Evolutionary conservation across 2,888 invertebrate species (phyloP), one percentile per base, ranked within the genome.

Genomic region (Rhingia rostrata): DNA sequence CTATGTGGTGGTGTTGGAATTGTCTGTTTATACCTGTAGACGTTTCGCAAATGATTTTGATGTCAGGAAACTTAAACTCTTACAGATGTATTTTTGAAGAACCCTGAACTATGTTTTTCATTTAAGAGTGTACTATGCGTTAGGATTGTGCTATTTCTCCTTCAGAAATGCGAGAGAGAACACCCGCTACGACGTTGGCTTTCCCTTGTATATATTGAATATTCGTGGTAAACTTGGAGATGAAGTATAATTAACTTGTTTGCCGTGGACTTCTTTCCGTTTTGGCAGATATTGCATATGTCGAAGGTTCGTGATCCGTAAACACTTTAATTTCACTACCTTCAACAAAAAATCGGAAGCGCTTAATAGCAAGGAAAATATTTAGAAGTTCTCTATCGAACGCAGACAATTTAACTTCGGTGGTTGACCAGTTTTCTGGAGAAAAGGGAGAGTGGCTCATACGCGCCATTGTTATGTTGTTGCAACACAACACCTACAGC

Each of bases 401-500:
- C 47, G 60, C 58, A 6, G 60, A 70, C 33, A 39, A 70, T 5
- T 64, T 64, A 5, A 39, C 41, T 14, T 73, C 54, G 35, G 45
- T 35, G 2, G 39, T 22, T n/a, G 53, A 43, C 2, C 2, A 64
- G 32, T 9, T 73, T 73, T 43, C 54, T 73, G 9, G 73, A 54
- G 1, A 73, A 56, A 6, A 56, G 47, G 4, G 56, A 45, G 14
- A 73, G 54, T 30, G 37, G 63, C 14, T 73, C 37, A 58, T 39
- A 74, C 0, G 14, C 9, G 1, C n/a, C 60, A 6, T 12, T 6
- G 22, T 60, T 32, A 1, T 39, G 58, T 14, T 66, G 58, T 12
- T 75, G 64, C 14, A 75, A 7, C 9, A 66, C 64, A 39, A 49
- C 74, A 22, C 74, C 58, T 5, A 74, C 64, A n/a, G 47, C 73